Evolutionary conservation across 2,888 invertebrate genomes (phyloP), one percentile per base, ranked within the genome.

Genomic region (Oxytorus armatus): DNA sequence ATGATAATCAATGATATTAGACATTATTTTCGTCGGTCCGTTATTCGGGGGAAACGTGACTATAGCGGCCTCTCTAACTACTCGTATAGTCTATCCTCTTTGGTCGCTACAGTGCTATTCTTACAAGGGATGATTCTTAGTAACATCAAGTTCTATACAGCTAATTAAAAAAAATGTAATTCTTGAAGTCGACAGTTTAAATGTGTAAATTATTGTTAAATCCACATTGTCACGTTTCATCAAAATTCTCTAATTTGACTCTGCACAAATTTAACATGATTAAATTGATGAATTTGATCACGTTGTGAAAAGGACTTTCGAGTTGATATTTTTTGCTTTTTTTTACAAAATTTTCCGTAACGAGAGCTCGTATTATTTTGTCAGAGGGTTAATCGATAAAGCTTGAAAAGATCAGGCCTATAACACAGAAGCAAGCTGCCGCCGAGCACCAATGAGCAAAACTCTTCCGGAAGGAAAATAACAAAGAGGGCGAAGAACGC

Each of bases 401-500:
- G 36, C 57, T 10, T 47, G 57, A 57, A 70, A 70, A 70, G 57
- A 70, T 59, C 57, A 21, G 11, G 57, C 59, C 44, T 55, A n/a
- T 8, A 23, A 70, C 55, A 69, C 14, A 47, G 21, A 47, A 36
- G 16, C 25, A 70, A 57, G 33, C 44, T 70, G 44, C 33, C 57
- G 44, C 16, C 57, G 57, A 49, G 57, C 57, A 55, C 74, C 73
- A 70, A 81, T 74, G 80, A 73, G 74, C 77, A 77, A 69, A 77
- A 49, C 51, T 49, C 33, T 74, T 63, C 33, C 57, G 80, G 80
- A 77, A 77, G 77, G 73, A 81, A n/a, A 65, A 77, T 77, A 81
- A 81, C 80, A 74, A 81, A 74, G 69, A 44, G 65, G 51, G 65
- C 55, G 36, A 51, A 47, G 11, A 21, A 73, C 14, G n/a, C 23